A percentile compares a stretch with the other conserved stretches of the same genome.
phyloP scores from a whole-genome alignment of 2,113 vertebrate genomes.

The Fukomys damarensis region DNA sequence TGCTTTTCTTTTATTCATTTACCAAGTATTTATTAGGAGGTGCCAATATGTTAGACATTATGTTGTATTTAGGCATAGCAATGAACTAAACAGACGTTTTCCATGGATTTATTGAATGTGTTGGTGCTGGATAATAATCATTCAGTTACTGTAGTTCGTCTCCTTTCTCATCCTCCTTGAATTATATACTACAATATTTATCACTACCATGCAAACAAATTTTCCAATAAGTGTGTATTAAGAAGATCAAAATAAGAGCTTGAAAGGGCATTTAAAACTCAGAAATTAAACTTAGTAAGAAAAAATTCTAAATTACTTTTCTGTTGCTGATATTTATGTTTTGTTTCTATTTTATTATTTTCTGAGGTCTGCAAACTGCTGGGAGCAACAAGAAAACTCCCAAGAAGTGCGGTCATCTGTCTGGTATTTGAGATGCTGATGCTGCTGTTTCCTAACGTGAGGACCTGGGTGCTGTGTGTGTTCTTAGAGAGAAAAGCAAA shows the following conservation, averaged over 20 bases:
- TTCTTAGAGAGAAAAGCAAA: background rate
- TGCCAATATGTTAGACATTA: background rate
- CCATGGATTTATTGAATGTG: background rate
- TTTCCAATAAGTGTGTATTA: background rate
- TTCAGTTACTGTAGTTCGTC: background rate
- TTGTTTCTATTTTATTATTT: background rate
- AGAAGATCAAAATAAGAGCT: background rate
- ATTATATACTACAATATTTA: background rate
- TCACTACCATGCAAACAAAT: background rate
- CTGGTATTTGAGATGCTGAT: background rate
- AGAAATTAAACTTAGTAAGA: slow-evolving; percentile 19
- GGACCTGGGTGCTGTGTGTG: background rate
- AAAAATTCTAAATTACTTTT: slow-evolving; percentile 12
- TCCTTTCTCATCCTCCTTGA: background rate
- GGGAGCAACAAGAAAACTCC: background rate
- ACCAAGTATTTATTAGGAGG: background rate
- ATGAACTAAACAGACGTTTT: background rate
- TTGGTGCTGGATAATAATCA: background rate
- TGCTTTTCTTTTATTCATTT: background rate
- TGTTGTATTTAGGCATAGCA: background rate
- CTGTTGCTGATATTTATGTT: background rate
- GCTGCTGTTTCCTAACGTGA: background rate
- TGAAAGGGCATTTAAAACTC: background rate
- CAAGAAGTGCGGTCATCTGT: background rate
- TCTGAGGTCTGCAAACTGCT: slow-evolving; percentile 10